A percentile compares a stretch with the other conserved stretches of the same genome.
Evolutionary conservation across 2,888 invertebrate genomes (phyloP).

Genomic region (Drosophila anomalata): DNA sequence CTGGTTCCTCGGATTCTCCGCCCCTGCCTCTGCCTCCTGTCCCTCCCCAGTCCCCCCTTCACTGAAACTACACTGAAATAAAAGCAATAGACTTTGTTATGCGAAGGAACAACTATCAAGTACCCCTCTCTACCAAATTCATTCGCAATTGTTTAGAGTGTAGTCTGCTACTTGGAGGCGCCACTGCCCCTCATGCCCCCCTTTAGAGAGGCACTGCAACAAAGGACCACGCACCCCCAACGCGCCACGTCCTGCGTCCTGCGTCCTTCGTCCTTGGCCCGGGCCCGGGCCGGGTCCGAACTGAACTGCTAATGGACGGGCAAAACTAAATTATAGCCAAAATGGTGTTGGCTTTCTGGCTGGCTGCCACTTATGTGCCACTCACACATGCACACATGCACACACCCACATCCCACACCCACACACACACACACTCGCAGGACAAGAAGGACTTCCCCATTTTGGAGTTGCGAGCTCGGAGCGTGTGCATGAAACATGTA

Average conservation of each 20-base stretch:
- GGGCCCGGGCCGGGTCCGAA: conserved; percentile 9
- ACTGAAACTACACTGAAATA: conserved; percentile 14
- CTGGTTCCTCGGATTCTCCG: not conserved
- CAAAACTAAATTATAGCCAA: conserved; percentile 79
- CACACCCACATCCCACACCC: conserved; percentile 19
- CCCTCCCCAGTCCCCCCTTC: conserved; percentile 49
- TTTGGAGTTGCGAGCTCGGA: conserved; percentile 43
- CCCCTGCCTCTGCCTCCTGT: conserved; percentile 5
- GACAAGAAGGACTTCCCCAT: conserved; percentile 30
- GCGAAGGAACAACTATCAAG: too few relatives aligned
- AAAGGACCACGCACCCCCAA: conserved; percentile 44
- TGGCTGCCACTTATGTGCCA: conserved; percentile 79
- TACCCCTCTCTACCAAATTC: too few relatives aligned
- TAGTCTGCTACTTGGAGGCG: not conserved
- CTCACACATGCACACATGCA: conserved; percentile 61
- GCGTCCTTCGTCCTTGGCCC: conserved; percentile 14
- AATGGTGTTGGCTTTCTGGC: conserved; percentile 80
- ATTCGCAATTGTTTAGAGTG: not conserved
- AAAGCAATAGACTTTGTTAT: not conserved
- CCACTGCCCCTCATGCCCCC: not conserved
- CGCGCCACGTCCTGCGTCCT: not conserved
- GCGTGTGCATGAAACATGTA: conserved; percentile 82
- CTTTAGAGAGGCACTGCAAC: conserved; percentile 72
- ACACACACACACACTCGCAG: conserved; percentile 15
- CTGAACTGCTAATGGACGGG: conserved; percentile 76